Evolutionary conservation across 2,888 invertebrate genomes (phyloP).

Genomic region (Anoncus sp.): DNA sequence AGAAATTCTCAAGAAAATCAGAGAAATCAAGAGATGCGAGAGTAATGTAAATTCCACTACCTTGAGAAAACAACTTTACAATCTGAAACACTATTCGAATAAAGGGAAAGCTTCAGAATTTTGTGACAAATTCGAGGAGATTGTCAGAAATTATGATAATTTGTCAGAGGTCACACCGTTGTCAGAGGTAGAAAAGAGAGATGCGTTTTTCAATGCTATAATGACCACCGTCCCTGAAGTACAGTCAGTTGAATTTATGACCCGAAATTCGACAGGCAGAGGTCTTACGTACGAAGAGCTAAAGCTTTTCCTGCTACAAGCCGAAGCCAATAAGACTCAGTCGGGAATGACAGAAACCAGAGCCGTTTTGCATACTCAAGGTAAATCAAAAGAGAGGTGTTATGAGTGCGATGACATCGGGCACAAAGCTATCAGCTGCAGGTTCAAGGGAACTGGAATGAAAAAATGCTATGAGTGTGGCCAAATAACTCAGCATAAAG

Average conservation of each 20-base stretch:
- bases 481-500: not conserved
- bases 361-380: constrained; percentile 13
- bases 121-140: constrained; percentile 60
- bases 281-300: constrained; percentile 42
- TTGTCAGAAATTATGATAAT: constrained; percentile 57
- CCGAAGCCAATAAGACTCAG: constrained; percentile 36
- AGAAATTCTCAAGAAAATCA: constrained; percentile 38
- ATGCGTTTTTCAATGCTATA: constrained; percentile 52
- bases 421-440: constrained; percentile 27
- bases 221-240: constrained; percentile 38
- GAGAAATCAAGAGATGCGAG: constrained; percentile 53
- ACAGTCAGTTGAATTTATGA: constrained; percentile 43
- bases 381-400: constrained; percentile 25
- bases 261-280: constrained; percentile 24
- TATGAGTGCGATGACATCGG: constrained; percentile 40
- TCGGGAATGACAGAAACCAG: constrained; percentile 1
- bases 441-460: constrained; percentile 14
- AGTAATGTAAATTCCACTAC: constrained; percentile 32
- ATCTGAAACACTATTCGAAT: constrained; percentile 24
- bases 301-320: constrained; percentile 42
- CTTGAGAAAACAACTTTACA: constrained; percentile 26
- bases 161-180: constrained; percentile 26
- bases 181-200: constrained; percentile 53
- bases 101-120: constrained; percentile 53
- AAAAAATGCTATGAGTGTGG: constrained; percentile 18